Evolutionary conservation across 2,888 invertebrate genomes (phyloP), one percentile per base, ranked within the genome.

Genomic region (Aleiodes leptofemur): DNA sequence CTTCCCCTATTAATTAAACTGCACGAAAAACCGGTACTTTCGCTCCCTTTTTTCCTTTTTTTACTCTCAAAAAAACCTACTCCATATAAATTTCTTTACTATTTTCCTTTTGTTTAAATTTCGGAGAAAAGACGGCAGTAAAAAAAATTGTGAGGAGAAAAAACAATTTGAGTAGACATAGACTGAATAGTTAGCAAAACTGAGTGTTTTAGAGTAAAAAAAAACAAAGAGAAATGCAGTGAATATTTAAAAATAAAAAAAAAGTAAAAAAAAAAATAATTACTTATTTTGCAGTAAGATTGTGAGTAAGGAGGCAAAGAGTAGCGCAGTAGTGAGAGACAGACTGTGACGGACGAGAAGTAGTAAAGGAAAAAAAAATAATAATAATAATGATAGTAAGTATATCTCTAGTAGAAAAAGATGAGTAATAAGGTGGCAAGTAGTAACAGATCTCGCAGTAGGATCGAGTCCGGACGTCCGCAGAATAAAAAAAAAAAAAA

Each of bases 241-340:
- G 61, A 61, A 31, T 57, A 34, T 38, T 38, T 34, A 59, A 14
- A 9, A 43, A n/a, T n/a, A 29, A 34, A 16, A 48, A 34, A n/a
- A 43, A 48, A 59, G 5, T 1, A 23, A 1, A 23, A 23, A 23
- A 23, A 43, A n/a, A n/a, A n/a, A n/a, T n/a, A n/a, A n/a, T n/a
- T 38, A n/a, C n/a, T 61, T 43, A 43, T 55, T 61, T 31, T 34
- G 64, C 64, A 64, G 43, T 64, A 61, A 61, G 4, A n/a, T 64
- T 2, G 64, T 64, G 64, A 64, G 43, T 64, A 64, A 64, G 43
- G 34, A 64, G 64, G 64, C n/a, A 61, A 53, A 31, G 55, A 70
- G 38, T 72, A 72, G 72, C 72, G 72, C 61, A 72, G 61, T 72
- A 51, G 72, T 72, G 72, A 51, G 72, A 64, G 72, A 72, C 51